These are phyloP conservation scores for Caerostris extrusa DNA, from an alignment of 1,140 invertebrate genomes.

Conservation along the genomic window DNA sequence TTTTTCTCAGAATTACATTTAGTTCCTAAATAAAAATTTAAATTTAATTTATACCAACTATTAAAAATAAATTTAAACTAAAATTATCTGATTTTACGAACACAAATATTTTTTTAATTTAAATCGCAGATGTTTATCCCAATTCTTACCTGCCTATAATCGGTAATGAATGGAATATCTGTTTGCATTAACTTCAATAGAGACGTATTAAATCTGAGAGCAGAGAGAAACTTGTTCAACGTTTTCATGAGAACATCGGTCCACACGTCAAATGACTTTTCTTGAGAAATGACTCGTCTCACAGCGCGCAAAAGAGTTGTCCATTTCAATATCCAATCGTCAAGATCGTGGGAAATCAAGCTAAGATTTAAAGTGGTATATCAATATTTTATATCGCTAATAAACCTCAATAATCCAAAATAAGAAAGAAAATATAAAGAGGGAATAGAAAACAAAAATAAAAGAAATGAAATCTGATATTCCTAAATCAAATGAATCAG, in stretches of 20 bases:
- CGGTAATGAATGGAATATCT: conserved; percentile 26
- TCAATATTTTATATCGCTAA: too few relatives aligned
- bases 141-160: conserved; percentile 54
- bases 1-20: not conserved
- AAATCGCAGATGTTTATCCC: not conserved
- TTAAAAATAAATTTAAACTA: too few relatives aligned
- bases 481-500: too few relatives aligned
- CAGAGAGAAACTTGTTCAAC: conserved; percentile 22
- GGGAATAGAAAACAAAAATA: too few relatives aligned
- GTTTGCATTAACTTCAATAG: conserved; percentile 2
- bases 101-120: too few relatives aligned
- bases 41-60: not conserved
- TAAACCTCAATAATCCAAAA: too few relatives aligned
- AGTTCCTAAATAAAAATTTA: not conserved
- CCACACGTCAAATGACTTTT: conserved; percentile 7
- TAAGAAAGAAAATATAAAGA: too few relatives aligned
- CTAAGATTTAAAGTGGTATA: not conserved
- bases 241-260: conserved; percentile 50
- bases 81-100: too few relatives aligned
- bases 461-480: too few relatives aligned
- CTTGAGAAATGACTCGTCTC: not conserved
- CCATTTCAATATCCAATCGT: conserved; percentile 21
- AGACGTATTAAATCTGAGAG: not conserved
- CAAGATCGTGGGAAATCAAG: not conserved
- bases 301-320: not conserved